A percentile compares a stretch with the other conserved stretches of the same genome.
Evolutionary conservation across 2,797 vertebrate species (phyloP).

Genomic region (Paedocypris micromegethes): DNA sequence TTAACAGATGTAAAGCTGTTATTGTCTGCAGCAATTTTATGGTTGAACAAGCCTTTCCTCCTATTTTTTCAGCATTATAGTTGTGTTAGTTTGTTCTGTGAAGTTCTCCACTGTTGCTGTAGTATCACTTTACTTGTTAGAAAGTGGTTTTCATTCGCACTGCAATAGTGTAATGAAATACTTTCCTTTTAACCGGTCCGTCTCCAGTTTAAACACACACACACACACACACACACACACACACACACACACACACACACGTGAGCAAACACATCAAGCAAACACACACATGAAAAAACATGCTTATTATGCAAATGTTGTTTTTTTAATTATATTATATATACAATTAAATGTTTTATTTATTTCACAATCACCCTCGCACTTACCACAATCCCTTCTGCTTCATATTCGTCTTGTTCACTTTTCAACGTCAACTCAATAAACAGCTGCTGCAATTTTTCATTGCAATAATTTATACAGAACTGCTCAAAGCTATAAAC

Average conservation of each 20-base stretch:
- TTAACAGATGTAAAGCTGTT: too few relatives aligned
- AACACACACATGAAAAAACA: too few relatives aligned
- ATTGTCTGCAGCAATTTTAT: not conserved
- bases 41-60: not conserved
- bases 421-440: constrained; percentile 90
- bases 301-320: too few relatives aligned
- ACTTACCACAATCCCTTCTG: constrained; percentile 87
- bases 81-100: not conserved
- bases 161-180: not conserved
- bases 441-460: constrained; percentile 95
- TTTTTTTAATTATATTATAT: too few relatives aligned
- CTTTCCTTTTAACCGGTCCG: not conserved
- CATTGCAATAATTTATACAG: constrained; percentile 98
- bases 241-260: too few relatives aligned
- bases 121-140: not conserved
- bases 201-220: not conserved
- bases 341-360: not conserved
- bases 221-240: constrained; percentile 7
- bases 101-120: not conserved
- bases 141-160: not conserved
- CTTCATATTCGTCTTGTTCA: constrained; percentile 90
- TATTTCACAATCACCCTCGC: not conserved
- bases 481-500: constrained; percentile 90
- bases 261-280: too few relatives aligned
- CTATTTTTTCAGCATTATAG: not conserved